Percentiles rank a stretch among this genome's conserved stretches.
These are phyloP conservation scores for Drosophila monieri DNA, from an alignment of 2,888 invertebrate genomes.

Conservation along the genomic window DNA sequence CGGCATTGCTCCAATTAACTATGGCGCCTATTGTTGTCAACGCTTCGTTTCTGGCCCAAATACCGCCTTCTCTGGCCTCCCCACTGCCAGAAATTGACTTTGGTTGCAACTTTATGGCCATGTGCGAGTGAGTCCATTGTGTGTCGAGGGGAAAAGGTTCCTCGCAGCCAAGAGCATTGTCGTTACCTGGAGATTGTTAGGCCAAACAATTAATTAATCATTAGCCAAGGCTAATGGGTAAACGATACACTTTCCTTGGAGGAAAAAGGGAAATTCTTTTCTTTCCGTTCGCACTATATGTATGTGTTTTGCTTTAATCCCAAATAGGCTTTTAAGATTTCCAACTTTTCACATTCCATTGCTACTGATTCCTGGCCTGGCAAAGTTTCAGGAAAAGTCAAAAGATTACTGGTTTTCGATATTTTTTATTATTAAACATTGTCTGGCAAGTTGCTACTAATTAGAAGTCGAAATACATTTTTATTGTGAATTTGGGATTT, in stretches of 20 bases:
- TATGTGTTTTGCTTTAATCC: not conserved
- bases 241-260: constrained; percentile 21
- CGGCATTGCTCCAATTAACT: constrained; percentile 63
- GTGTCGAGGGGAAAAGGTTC: constrained; percentile 14
- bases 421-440: not conserved
- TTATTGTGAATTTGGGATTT: not conserved
- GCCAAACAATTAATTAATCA: constrained; percentile 54
- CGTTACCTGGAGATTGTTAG: constrained; percentile 28
- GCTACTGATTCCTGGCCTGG: not conserved
- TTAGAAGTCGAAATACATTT: not conserved
- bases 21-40: constrained; percentile 55
- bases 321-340: not conserved
- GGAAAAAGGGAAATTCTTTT: not conserved
- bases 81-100: constrained; percentile 10
- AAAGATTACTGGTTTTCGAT: too few species aligned
- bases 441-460: constrained; percentile 1
- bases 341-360: not conserved
- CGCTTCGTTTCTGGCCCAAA: constrained; percentile 11
- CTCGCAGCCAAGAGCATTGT: constrained; percentile 14
- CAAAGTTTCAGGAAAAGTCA: not conserved
- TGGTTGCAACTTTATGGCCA: constrained; percentile 16
- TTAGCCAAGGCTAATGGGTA: constrained; percentile 37
- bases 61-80: not conserved
- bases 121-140: constrained; percentile 13
- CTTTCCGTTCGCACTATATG: not conserved